Evolutionary conservation across 2,888 invertebrate species (phyloP).

Genomic region (Apamea anceps): DNA sequence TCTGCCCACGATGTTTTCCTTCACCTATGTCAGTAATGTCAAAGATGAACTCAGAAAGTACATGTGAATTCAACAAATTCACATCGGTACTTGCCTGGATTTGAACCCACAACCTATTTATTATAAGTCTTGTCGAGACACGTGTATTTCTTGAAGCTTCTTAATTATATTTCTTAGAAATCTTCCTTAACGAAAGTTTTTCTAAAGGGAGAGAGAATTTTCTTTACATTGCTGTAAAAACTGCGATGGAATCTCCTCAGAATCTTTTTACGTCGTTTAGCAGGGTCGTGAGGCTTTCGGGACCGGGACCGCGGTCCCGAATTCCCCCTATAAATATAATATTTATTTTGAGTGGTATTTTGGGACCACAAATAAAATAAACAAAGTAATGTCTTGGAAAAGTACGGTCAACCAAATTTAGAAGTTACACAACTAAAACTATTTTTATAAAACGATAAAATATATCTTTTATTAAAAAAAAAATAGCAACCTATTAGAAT

Average conservation of each 20-base stretch:
- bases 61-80: neutral
- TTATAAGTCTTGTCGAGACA: too few relatives aligned
- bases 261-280: slow-evolving; percentile 51
- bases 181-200: neutral
- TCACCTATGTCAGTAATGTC: neutral
- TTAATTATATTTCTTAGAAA: slow-evolving; percentile 1
- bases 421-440: too few relatives aligned
- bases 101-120: neutral
- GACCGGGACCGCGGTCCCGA: too few relatives aligned
- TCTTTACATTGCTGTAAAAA: slow-evolving; percentile 21
- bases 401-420: too few relatives aligned
- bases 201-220: slow-evolving; percentile 4
- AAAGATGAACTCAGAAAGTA: neutral
- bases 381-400: too few relatives aligned
- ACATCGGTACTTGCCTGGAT: neutral
- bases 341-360: too few relatives aligned
- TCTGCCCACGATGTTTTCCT: neutral
- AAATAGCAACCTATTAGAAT: too few relatives aligned
- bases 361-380: too few relatives aligned
- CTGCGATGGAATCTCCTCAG: slow-evolving; percentile 10
- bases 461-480: too few relatives aligned
- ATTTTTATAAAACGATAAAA: too few relatives aligned
- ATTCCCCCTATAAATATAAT: too few relatives aligned
- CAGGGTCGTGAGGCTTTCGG: too few relatives aligned
- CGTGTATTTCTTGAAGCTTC: neutral